These are phyloP conservation scores for Yponomeuta plumbellus DNA, from an alignment of 2,888 invertebrate species.

Conservation along the genomic window DNA sequence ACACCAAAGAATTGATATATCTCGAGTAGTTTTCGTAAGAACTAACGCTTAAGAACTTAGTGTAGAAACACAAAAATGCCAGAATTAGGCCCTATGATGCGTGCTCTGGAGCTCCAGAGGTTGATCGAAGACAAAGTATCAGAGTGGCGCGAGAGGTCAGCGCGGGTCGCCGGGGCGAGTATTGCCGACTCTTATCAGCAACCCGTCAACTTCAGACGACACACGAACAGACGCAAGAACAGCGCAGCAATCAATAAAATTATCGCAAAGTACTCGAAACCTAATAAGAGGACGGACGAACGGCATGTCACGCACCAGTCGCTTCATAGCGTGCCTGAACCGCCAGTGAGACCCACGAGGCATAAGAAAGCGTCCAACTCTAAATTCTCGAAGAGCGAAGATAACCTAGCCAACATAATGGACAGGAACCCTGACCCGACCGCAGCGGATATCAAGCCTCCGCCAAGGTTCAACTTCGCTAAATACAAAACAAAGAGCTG, in stretches of 20 bases:
- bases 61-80: slow-evolving; percentile 43
- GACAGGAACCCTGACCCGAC: slow-evolving; percentile 44
- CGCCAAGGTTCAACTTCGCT: slow-evolving; percentile 35
- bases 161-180: slow-evolving; percentile 58
- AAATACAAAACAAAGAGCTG: slow-evolving; percentile 65
- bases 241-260: slow-evolving; percentile 74
- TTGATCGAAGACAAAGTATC: slow-evolving; percentile 72
- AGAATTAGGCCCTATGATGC: slow-evolving; percentile 69
- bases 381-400: slow-evolving; percentile 62
- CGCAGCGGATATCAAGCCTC: slow-evolving; percentile 34
- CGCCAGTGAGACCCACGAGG: slow-evolving; percentile 55
- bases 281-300: slow-evolving; percentile 59
- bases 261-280: slow-evolving; percentile 71
- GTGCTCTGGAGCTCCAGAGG: slow-evolving; percentile 68
- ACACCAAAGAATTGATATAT: neutral
- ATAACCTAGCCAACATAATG: slow-evolving; percentile 57
- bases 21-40: neutral
- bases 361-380: slow-evolving; percentile 40
- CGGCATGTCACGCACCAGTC: slow-evolving; percentile 36
- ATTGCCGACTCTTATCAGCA: slow-evolving; percentile 72
- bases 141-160: slow-evolving; percentile 73
- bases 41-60: no score
- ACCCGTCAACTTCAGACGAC: slow-evolving; percentile 69
- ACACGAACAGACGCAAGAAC: slow-evolving; percentile 70
- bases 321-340: slow-evolving; percentile 23